Evolutionary conservation across 2,888 invertebrate species (phyloP).

Genomic region (Calameuta idolon): DNA sequence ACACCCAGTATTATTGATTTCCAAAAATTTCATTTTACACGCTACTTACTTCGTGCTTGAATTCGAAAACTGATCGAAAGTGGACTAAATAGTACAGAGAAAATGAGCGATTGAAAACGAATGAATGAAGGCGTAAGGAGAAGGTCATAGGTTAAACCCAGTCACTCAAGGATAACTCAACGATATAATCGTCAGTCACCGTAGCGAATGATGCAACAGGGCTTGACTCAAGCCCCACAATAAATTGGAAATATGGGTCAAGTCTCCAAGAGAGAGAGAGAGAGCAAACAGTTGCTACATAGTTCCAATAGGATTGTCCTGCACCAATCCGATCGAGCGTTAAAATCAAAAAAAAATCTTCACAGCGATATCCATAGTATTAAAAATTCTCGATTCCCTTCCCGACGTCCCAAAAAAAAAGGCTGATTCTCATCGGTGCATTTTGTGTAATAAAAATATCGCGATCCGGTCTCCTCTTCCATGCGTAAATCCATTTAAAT

Average conservation of each 20-base stretch:
- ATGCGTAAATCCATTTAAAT: neutral
- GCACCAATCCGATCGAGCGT: neutral
- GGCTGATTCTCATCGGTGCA: neutral
- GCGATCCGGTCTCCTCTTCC: neutral
- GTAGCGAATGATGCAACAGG: constrained; percentile 2
- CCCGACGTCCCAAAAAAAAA: neutral
- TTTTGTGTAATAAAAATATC: neutral
- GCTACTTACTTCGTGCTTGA: neutral
- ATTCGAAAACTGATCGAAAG: neutral
- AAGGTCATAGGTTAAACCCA: constrained; percentile 4
- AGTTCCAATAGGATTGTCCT: neutral
- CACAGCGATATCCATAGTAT: neutral
- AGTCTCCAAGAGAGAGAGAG: neutral
- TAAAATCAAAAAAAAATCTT: neutral
- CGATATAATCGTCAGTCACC: constrained; percentile 3
- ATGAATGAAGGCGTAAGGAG: neutral
- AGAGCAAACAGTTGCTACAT: neutral
- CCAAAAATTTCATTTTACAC: neutral
- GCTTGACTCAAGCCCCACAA: neutral
- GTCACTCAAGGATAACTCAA: constrained; percentile 13
- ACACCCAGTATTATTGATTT: neutral
- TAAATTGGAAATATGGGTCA: constrained; percentile 8
- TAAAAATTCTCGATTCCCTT: neutral
- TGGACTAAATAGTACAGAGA: neutral
- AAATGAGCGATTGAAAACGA: neutral